Percentiles rank a stretch among this genome's conserved stretches.
Conservation (phyloP, 35 echinoderm and acorn worm species). For the Holothuria glaberrima region DNA sequence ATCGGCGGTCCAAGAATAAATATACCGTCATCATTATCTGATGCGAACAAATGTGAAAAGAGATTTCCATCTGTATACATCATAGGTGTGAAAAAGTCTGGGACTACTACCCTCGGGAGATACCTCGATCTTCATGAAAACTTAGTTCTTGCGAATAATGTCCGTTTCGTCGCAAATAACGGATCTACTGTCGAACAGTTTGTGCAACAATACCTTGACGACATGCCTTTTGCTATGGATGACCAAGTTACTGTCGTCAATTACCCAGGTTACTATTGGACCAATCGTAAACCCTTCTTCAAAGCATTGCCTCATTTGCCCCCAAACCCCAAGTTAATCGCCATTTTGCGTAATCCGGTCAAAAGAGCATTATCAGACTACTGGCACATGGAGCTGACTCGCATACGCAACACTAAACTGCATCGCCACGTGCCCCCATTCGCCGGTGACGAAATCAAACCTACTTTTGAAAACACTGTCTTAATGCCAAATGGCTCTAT, state of each 20-base stretch:
- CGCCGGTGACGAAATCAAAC: conserved; percentile 11
- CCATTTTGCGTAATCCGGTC: conserved; percentile 53
- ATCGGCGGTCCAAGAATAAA: not conserved
- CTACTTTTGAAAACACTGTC: conserved; percentile 50
- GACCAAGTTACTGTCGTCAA: not conserved
- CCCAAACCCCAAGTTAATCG: conserved; percentile 10
- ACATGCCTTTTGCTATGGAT: conserved; percentile 19
- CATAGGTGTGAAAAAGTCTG: conserved; percentile 67
- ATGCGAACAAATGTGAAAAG: not conserved
- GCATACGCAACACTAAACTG: not conserved
- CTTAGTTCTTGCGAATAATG: not conserved
- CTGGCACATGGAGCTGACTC: conserved; percentile 9
- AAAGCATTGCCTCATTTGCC: conserved; percentile 6
- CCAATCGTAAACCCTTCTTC: conserved; percentile 3
- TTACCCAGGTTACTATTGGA: conserved; percentile 44
- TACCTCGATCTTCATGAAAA: conserved; percentile 27
- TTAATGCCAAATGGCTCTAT: conserved; percentile 39
- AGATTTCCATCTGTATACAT: conserved; percentile 42
- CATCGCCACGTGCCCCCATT: not conserved
- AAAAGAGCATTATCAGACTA: conserved; percentile 53
- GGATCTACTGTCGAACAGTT: not conserved
- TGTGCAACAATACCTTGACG: not conserved
- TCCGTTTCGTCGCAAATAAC: not conserved
- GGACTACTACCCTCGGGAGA: conserved; percentile 41
- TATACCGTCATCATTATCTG: not conserved